phyloP scores from a whole-genome alignment of 1,140 invertebrate genomes.

The Lordiphosa clarofinis region DNA sequence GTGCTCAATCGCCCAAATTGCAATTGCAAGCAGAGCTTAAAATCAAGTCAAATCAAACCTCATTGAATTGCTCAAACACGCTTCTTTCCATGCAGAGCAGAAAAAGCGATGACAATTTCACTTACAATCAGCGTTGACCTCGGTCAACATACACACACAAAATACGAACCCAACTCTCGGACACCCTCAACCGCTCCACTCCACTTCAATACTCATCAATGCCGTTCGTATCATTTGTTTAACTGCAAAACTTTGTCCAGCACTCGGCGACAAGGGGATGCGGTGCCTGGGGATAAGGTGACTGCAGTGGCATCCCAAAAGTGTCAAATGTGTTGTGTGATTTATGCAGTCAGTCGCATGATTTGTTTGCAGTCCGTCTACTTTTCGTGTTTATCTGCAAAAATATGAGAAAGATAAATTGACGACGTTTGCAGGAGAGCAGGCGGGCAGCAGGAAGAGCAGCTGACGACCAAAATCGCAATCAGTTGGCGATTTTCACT shows the following conservation, averaged over 20 bases:
- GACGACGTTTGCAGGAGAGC: constrained; percentile 29
- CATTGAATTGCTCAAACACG: not conserved
- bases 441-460: constrained; percentile 7
- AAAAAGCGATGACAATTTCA: constrained; percentile 18
- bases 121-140: constrained; percentile 48
- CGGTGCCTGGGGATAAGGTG: constrained; percentile 5
- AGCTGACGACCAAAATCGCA: constrained; percentile 41
- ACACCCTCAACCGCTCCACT: constrained; percentile 7
- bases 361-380: constrained; percentile 77
- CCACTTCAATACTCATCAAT: constrained; percentile 53
- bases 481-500: constrained; percentile 67
- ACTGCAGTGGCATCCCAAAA: constrained; percentile 66
- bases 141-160: constrained; percentile 18
- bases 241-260: constrained; percentile 48
- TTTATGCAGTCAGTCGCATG: constrained; percentile 77
- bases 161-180: not conserved
- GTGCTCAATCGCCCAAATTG: too few relatives aligned
- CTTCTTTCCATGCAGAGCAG: constrained; percentile 7
- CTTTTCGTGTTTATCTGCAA: constrained; percentile 75
- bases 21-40: not conserved
- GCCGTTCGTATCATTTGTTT: constrained; percentile 43
- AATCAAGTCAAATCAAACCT: not conserved
- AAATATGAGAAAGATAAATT: constrained; percentile 79
- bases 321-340: constrained; percentile 77
- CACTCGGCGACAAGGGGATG: not conserved